Conservation (phyloP, 2,888 invertebrate genomes). For the Lasiommata megera region DNA sequence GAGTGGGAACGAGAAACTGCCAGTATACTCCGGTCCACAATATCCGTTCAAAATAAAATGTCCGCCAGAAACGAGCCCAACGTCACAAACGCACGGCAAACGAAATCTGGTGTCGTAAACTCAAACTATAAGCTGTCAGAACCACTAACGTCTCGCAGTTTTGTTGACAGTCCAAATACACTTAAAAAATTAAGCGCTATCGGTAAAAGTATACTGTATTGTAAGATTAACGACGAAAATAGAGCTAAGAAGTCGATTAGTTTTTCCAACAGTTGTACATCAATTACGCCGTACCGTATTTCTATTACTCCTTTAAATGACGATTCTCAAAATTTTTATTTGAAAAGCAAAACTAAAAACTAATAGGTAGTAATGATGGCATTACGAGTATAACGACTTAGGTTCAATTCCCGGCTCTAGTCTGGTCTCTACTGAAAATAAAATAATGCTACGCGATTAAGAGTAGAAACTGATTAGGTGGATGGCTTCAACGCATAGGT, state of each 20-base stretch:
- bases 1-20: conserved; percentile 81
- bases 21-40: conserved; percentile 74
- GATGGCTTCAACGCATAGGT: too few species aligned
- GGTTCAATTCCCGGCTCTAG: background rate
- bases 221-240: conserved; percentile 61
- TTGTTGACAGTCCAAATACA: conserved; percentile 53
- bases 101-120: conserved; percentile 56
- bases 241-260: conserved; percentile 51
- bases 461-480: too few species aligned
- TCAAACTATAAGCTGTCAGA: conserved; percentile 48
- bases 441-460: too few species aligned
- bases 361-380: too few species aligned
- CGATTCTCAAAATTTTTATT: conserved; percentile 36
- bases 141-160: conserved; percentile 50
- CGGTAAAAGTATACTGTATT: conserved; percentile 59
- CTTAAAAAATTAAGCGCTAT: conserved; percentile 70
- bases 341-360: conserved; percentile 15
- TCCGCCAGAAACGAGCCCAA: conserved; percentile 49
- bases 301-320: conserved; percentile 62
- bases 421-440: too few species aligned
- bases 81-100: conserved; percentile 48
- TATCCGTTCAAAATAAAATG: conserved; percentile 70
- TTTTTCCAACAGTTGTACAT: conserved; percentile 68
- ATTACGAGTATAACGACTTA: too few species aligned
- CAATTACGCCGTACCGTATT: conserved; percentile 67